Percentiles rank a stretch among this genome's conserved stretches.
Evolutionary conservation across 2,888 invertebrate genomes (phyloP).

Genomic region (Torymus auratus): DNA sequence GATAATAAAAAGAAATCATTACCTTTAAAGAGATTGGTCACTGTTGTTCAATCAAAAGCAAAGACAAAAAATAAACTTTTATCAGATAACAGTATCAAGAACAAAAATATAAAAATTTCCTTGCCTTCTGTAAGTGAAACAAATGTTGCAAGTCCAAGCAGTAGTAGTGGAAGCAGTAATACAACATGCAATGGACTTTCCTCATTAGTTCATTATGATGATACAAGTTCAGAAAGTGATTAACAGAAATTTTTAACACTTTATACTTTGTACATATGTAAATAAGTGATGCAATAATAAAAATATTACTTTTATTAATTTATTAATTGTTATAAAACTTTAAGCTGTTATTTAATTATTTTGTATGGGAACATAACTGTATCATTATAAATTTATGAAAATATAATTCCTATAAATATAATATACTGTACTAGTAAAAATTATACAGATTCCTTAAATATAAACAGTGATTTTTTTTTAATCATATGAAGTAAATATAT

Average conservation of each 20-base stretch:
- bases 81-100: conserved; percentile 21
- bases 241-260: conserved; percentile 60
- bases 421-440: not conserved
- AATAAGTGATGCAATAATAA: conserved; percentile 41
- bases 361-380: too few species aligned
- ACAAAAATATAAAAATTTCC: conserved; percentile 45
- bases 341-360: too few species aligned
- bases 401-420: not conserved
- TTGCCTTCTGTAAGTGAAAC: conserved; percentile 46
- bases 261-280: conserved; percentile 61
- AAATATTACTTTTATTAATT: too few species aligned
- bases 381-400: conserved; percentile 7
- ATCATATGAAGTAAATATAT: not conserved
- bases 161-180: conserved; percentile 19
- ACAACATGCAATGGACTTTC: conserved; percentile 36
- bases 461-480: not conserved
- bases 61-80: conserved; percentile 58
- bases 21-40: conserved; percentile 67
- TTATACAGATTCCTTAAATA: not conserved
- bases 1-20: conserved; percentile 61
- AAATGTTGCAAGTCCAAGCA: conserved; percentile 57
- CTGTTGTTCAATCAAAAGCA: conserved; percentile 65
- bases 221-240: conserved; percentile 73
- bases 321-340: conserved; percentile 7
- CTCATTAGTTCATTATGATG: conserved; percentile 72